Conservation (phyloP, 2,888 invertebrate species). For the Antitype chi region DNA sequence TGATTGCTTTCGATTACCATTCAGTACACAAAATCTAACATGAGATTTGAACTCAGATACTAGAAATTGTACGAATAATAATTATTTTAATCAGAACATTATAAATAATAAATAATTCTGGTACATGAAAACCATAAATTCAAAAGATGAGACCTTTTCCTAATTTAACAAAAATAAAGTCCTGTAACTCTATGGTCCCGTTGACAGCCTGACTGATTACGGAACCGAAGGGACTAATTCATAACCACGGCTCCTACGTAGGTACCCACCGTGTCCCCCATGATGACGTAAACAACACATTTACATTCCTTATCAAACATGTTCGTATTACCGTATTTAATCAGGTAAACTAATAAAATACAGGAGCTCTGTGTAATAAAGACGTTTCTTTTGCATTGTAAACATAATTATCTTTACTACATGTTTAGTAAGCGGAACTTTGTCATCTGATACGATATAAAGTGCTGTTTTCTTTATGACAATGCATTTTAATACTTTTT, state of each 20-base stretch:
- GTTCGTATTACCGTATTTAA: conserved; percentile 40
- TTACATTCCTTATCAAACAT: conserved; percentile 41
- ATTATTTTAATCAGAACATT: neutral
- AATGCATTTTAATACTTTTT: conserved; percentile 29
- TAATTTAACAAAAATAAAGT: conserved; percentile 17
- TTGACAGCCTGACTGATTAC: conserved; percentile 43
- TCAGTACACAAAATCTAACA: neutral
- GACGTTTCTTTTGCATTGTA: conserved; percentile 36
- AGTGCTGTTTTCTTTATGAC: conserved; percentile 24
- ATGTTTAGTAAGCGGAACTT: conserved; percentile 19
- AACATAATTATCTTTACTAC: conserved; percentile 44
- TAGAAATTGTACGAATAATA: neutral
- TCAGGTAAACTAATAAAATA: conserved; percentile 48
- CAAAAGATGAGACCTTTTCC: neutral
- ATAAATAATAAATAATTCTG: neutral
- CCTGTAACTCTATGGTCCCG: conserved; percentile 12
- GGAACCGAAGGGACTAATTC: conserved; percentile 55
- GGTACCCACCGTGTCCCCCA: neutral
- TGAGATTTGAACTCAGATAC: neutral
- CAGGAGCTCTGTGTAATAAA: conserved; percentile 36
- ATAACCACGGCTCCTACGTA: conserved; percentile 20
- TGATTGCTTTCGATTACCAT: neutral
- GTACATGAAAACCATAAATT: neutral
- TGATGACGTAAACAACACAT: conserved; percentile 24
- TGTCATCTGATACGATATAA: conserved; percentile 8